Base-by-base conservation (phyloP, 2,113 vertebrate genomes). In the Herpetotheres cachinnans region DNA sequence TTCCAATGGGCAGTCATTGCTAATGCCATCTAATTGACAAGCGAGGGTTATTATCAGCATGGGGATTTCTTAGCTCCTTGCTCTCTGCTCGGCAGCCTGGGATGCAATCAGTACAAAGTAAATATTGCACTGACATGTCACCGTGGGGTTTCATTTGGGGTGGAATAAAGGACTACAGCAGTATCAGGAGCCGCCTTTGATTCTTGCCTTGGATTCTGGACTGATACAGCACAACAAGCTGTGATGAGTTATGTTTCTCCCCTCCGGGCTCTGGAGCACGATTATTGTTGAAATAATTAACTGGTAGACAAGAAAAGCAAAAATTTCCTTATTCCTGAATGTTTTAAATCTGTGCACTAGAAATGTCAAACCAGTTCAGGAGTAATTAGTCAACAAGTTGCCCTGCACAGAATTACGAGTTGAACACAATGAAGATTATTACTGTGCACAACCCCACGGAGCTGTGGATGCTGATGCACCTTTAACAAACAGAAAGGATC, bases 281-380 rank as follows among this genome's bases (percentile, higher is more conserved):
- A 93, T 85, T 95, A 83, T 88, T 77, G 20, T 77, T 71, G 47
- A 77, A 89, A 82, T 71, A 92, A 95, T 86, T 95, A 94, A 84
- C 22, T 79, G 54, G 79, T 70, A 91, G 66, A 85, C 46, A 74
- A 92, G 44, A 63, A 95, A 88, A 86, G 27, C 16, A 90, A 52
- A 81, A 70, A 71, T 42, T 20, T 74, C 72, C 50, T 84, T 38
- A 71, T 76, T 92, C 36, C 38, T 65, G 30, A 69, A 66, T 50
- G 17, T 42, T 92, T 96, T 46, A 49, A 87, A 87, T 58, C 36
- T 36, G 20, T 70, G 58, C 29, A 44, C 38, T 59, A 65, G 74
- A 77, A 96, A 90, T 7, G 55, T 25, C 69, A 74, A 71, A 86
- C 42, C 85, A 70, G 26, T 82, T 86, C 11, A 65, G 65, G 46